phyloP scores from a whole-genome alignment of 2,888 invertebrate species.

The Linnaemya tessellans region DNA sequence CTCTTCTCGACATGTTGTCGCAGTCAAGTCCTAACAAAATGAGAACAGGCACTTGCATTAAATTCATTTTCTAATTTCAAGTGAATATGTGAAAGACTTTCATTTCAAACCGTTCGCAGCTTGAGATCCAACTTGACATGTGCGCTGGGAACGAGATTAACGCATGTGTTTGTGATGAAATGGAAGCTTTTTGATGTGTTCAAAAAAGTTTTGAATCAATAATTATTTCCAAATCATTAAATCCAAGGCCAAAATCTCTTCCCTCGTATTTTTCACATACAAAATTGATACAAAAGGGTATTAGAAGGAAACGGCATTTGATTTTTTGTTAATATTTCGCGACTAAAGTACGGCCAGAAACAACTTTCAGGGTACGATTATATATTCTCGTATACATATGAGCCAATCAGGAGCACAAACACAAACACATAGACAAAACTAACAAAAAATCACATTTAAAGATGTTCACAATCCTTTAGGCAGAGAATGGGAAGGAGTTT shows the following conservation, averaged over 20 bases:
- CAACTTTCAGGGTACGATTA: conserved; percentile 10
- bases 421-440: background rate
- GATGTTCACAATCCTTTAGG: background rate
- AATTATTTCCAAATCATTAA: conserved; percentile 73
- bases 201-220: conserved; percentile 57
- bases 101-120: background rate
- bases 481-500: background rate
- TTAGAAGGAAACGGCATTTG: background rate
- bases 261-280: background rate
- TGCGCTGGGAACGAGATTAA: background rate
- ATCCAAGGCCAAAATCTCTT: conserved; percentile 32
- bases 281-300: background rate
- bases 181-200: background rate
- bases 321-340: background rate
- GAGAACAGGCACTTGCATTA: no score
- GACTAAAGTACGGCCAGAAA: background rate
- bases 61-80: no score
- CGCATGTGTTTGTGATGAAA: background rate
- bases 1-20: no score
- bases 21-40: no score
- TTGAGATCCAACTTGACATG: background rate
- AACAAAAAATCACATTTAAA: background rate
- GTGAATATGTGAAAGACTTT: background rate
- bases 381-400: background rate
- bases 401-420: background rate